Evolutionary conservation across 2,113 vertebrate genomes (phyloP), one percentile per base, ranked within the genome.

Genomic region (Perccottus glenii): DNA sequence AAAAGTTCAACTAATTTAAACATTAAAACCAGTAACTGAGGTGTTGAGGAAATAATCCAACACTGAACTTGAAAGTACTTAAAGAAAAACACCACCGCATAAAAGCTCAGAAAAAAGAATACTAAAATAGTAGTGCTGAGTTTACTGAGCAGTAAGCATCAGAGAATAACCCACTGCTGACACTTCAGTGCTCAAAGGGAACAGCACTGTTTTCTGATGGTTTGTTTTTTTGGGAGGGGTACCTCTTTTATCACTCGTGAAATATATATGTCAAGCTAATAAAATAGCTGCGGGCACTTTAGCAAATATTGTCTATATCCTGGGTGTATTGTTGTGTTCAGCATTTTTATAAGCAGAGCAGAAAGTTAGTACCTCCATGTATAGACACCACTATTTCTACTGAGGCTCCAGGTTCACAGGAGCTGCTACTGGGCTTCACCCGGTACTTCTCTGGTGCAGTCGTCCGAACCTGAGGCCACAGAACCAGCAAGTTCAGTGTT

Each of bases 361-460:
- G 12, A 45, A 76, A 77, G 71, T 75, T 56, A 82, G 86, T 90
- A 99, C 98, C 96, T 85, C 96, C 96, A 49, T 99, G 97, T 60
- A 98, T 91, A 71, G 98, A 98, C 5, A 99, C 94, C 33, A 96
- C 76, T 59, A 99, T 98, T 47, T 99, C 96, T 14, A 97, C 59
- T 0, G 93, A 95, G 4, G 94, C 91, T 10, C 96, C 96, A 1
- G 96, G 94, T 50, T 98, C 97, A 86, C 96, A 98, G 85, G 91
- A 93, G 90, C 95, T 96, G 83, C 96, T 99, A 73, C 98, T 99
- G 44, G 98, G 98, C 83, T 98, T 99, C 69, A 99, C 98, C 64
- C 97, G 88, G 87, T 98, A 99, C 80, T 98, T 99, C 81, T 99
- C 96, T 12, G 97, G 98, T 19, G 98, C 97, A 9, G 98, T 99